Evolutionary conservation across 1,140 invertebrate genomes (phyloP), one percentile per base, ranked within the genome.

Genomic region (Diplogasteroides magnus): DNA sequence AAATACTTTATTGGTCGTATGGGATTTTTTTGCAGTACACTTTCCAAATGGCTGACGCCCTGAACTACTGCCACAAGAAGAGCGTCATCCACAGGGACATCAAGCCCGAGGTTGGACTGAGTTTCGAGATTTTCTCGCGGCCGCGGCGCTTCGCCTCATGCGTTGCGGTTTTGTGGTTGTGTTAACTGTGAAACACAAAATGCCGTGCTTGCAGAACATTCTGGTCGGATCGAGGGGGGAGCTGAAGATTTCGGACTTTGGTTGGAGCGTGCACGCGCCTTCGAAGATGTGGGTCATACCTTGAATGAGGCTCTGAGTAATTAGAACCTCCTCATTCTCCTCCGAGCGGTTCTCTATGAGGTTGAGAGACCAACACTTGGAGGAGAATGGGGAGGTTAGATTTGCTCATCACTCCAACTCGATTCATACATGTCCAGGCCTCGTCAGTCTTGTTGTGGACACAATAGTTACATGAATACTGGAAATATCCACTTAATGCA

Each of bases 31-130:
- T 73, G 26, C 76, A 79, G 69, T 81, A 78, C 64, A 82, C 79
- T 32, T 82, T 75, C 65, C 76, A 82, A 76, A 72, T 97, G 66
- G 89, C 91, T 31, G 90, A 91, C 82, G 94, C 93, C 0, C 84
- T 97, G 28, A 87, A 89, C 19, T 98, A 97, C 81, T 94, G 94
- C 81, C 95, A 98, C 82, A 86, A 88, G 31, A 92, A 91, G 81
- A 92, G 93, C 83, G 92, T 98, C 0, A 97, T 98, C 72, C 95
- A 98, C 84, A 86, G 71, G 29, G 81, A 82, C 63, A 81, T 78
- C 19, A 78, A 81, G 32, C 78, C 77, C 0, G 80, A 77, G 64
- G 81, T n/a, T n/a, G n/a, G n/a, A n/a, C n/a, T n/a, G n/a, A n/a
- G n/a, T n/a, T n/a, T n/a, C n/a, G n/a, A n/a, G n/a, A 83, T 69